A percentile compares a stretch with the other conserved stretches of the same genome.
These are phyloP conservation scores for Mesorhabditis sp. DNA, from an alignment of 2,888 invertebrate species.

Conservation along the genomic window DNA sequence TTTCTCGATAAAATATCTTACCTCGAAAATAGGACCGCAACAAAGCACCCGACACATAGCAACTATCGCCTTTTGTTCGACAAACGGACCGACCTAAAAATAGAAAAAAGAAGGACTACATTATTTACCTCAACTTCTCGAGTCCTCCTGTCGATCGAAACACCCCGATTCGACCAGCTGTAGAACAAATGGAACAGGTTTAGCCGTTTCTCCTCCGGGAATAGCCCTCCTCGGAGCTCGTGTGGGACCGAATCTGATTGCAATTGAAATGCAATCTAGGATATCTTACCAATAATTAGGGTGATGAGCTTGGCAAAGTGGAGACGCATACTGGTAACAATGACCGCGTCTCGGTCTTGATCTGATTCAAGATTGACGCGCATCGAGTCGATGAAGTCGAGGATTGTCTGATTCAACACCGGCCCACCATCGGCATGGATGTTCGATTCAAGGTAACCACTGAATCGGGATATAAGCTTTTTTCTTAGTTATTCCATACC, in stretches of 20 bases:
- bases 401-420: constrained; percentile 78
- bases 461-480: not conserved
- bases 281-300: constrained; percentile 74
- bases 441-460: not conserved
- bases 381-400: constrained; percentile 92
- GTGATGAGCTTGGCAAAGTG: constrained; percentile 90
- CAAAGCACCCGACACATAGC: constrained; percentile 93
- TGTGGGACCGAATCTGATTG: constrained; percentile 18
- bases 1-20: constrained; percentile 32
- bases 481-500: not conserved
- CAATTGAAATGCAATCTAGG: constrained; percentile 4
- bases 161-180: constrained; percentile 79
- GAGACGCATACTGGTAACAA: constrained; percentile 79
- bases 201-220: constrained; percentile 80
- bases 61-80: constrained; percentile 67
- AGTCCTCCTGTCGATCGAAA: constrained; percentile 34
- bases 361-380: constrained; percentile 85
- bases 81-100: constrained; percentile 50
- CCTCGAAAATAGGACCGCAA: constrained; percentile 89
- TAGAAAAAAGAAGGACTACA: not conserved
- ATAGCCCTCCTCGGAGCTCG: constrained; percentile 64
- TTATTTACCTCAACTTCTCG: constrained; percentile 16
- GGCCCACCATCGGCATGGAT: not conserved
- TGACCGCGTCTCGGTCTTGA: constrained; percentile 71
- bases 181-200: constrained; percentile 86